Evolutionary conservation across 1,140 invertebrate species (phyloP).

Genomic region (Dreissena rostriformis): DNA sequence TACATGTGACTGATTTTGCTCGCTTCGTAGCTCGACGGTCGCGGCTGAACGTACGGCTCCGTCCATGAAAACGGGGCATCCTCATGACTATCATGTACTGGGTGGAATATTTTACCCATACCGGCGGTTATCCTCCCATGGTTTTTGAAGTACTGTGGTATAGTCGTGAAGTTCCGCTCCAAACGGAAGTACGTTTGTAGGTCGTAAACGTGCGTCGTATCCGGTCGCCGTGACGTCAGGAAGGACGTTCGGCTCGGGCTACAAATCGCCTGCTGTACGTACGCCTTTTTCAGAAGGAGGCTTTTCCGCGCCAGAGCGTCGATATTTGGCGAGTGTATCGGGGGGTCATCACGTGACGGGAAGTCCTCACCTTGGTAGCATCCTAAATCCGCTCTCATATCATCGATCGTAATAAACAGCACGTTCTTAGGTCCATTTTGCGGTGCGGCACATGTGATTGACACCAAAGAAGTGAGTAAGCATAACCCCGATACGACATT

Average conservation of each 20-base stretch:
- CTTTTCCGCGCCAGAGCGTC: slow-evolving; percentile 15
- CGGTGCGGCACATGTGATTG: background rate
- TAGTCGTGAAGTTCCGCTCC: slow-evolving; percentile 89
- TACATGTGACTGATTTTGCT: background rate
- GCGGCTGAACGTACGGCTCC: slow-evolving; percentile 26
- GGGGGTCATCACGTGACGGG: background rate
- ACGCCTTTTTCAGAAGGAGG: slow-evolving; percentile 16
- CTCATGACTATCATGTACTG: slow-evolving; percentile 77
- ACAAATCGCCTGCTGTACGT: slow-evolving; percentile 16
- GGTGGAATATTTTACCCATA: slow-evolving; percentile 91
- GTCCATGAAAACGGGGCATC: slow-evolving; percentile 60
- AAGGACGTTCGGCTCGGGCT: slow-evolving; percentile 87
- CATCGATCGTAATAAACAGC: slow-evolving; percentile 5
- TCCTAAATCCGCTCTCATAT: background rate
- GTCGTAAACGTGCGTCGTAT: slow-evolving; percentile 89
- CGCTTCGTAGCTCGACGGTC: background rate
- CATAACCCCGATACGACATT: no score
- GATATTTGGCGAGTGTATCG: slow-evolving; percentile 11
- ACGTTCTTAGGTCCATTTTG: slow-evolving; percentile 1
- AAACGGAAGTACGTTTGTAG: slow-evolving; percentile 89
- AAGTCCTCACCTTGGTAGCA: background rate
- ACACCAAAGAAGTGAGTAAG: no score
- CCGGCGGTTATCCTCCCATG: slow-evolving; percentile 89
- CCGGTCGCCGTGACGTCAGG: slow-evolving; percentile 90
- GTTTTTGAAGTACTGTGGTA: slow-evolving; percentile 91